Conservation (phyloP, 1,140 invertebrate species). For the Streblospio benedicti region DNA sequence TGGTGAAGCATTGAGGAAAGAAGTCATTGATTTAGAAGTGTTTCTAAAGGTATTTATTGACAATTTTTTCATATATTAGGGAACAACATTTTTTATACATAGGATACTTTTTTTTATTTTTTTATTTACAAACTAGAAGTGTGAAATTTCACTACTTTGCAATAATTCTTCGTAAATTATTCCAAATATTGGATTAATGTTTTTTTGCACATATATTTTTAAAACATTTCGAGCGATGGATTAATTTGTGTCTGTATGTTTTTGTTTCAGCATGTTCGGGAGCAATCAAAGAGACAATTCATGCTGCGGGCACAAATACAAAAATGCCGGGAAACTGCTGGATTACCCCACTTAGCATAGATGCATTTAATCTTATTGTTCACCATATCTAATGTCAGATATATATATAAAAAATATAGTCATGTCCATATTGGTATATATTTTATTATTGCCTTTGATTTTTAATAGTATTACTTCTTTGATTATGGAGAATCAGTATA, state of each 20-base stretch:
- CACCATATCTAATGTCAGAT: no score
- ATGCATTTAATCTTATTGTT: no score
- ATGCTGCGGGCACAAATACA: slow-evolving; percentile 89
- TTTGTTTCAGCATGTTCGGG: slow-evolving; percentile 67
- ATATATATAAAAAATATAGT: no score
- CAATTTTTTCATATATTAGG: background rate
- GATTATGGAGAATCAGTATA: no score
- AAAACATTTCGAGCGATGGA: background rate
- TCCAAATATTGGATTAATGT: background rate
- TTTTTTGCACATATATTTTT: background rate
- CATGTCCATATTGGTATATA: no score
- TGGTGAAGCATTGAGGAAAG: slow-evolving; percentile 85
- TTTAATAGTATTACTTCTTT: no score
- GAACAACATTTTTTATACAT: background rate
- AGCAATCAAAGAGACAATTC: slow-evolving; percentile 89
- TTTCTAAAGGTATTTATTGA: slow-evolving; percentile 67
- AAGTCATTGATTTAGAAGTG: slow-evolving; percentile 87
- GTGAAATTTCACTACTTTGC: background rate
- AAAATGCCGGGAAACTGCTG: slow-evolving; percentile 92
- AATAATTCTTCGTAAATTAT: background rate
- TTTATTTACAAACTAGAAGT: background rate
- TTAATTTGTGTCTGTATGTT: background rate
- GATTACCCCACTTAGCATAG: slow-evolving; percentile 60
- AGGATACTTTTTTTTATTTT: background rate
- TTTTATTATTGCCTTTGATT: no score